Percentiles rank a stretch among this genome's conserved stretches.
Conservation (phyloP, 2,797 vertebrate genomes). For the Sebastes minor region DNA sequence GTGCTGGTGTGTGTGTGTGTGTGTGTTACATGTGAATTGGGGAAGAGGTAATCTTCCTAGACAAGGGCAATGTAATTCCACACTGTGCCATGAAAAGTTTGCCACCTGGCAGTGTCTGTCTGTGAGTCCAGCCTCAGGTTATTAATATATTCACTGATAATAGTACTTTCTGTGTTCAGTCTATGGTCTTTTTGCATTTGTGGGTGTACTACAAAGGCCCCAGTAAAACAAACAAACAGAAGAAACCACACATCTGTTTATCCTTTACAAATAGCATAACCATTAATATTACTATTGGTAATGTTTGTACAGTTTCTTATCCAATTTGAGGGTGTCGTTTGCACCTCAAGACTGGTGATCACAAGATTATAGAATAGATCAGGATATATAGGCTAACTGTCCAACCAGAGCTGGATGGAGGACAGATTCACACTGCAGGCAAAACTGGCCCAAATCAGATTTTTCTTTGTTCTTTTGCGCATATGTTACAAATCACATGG, state of each 20-base stretch:
- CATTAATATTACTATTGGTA: not conserved
- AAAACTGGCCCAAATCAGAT: too few species aligned
- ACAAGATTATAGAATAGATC: not conserved
- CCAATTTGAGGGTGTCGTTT: not conserved
- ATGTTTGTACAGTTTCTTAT: not conserved
- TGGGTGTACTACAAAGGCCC: not conserved
- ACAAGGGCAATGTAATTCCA: conserved; percentile 13
- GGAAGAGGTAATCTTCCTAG: not conserved
- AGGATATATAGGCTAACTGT: not conserved
- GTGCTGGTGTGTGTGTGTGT: not conserved
- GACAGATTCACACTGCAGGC: too few species aligned
- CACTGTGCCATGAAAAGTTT: not conserved
- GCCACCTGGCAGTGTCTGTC: not conserved
- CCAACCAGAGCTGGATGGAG: not conserved
- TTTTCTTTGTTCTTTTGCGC: not conserved
- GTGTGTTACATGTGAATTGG: not conserved
- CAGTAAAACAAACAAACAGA: not conserved
- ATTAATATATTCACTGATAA: not conserved
- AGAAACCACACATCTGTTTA: not conserved
- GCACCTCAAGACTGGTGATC: not conserved
- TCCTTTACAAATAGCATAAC: not conserved
- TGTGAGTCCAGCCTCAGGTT: not conserved
- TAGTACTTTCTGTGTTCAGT: not conserved
- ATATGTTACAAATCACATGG: not conserved
- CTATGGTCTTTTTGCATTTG: not conserved